These are phyloP conservation scores for Silurus glanis DNA, from an alignment of 2,113 vertebrate species.

Conservation along the genomic window DNA sequence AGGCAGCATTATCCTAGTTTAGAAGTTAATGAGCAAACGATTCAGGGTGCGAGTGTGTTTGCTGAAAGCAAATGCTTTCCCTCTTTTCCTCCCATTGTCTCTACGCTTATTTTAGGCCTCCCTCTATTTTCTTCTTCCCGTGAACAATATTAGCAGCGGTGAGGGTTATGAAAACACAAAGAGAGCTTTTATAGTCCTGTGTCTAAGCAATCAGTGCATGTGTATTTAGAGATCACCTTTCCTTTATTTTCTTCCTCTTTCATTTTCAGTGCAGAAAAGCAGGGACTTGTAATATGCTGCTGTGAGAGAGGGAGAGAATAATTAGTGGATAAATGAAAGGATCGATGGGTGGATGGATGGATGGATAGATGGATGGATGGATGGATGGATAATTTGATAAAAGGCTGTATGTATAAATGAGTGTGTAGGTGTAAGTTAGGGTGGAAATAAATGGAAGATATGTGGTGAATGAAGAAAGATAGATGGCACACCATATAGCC, in stretches of 20 bases:
- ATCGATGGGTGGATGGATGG: background rate
- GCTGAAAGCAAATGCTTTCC: background rate
- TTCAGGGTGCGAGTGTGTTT: slow-evolving; percentile 26
- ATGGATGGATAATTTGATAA: background rate
- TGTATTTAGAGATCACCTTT: background rate
- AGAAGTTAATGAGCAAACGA: slow-evolving; percentile 31
- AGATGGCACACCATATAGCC: too few relatives aligned
- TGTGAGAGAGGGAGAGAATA: background rate
- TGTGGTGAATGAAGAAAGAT: too few relatives aligned
- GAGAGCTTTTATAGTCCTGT: background rate
- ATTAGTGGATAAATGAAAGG: background rate
- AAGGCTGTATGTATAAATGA: too few relatives aligned
- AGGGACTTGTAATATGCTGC: background rate
- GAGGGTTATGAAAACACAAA: background rate
- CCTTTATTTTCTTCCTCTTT: background rate
- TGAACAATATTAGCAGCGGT: background rate
- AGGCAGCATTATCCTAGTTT: background rate
- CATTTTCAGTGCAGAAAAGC: background rate
- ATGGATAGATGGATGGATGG: background rate
- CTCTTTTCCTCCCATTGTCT: background rate
- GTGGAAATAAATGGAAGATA: too few relatives aligned
- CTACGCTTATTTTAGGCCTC: background rate
- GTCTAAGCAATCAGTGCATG: background rate
- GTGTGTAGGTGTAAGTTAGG: too few relatives aligned
- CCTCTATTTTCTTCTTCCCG: slow-evolving; percentile 10